Evolutionary conservation across 1,140 invertebrate genomes (phyloP), one percentile per base, ranked within the genome.

Genomic region (Yoshiicerus persimilis): DNA sequence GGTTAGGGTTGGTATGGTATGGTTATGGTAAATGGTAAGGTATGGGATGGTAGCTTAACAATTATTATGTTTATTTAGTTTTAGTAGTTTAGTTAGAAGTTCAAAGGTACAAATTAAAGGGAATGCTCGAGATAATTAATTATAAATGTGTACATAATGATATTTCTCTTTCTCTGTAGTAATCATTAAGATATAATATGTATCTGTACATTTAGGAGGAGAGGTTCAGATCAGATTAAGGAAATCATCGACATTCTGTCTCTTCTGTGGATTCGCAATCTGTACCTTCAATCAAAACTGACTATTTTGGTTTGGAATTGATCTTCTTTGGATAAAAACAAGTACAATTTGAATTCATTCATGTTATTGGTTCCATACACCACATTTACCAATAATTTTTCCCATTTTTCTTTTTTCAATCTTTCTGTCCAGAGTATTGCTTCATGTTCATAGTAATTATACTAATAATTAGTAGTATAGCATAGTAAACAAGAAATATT

Each of bases 371-470:
- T 80, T 80, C 75, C 75, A 80, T 80, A 80, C 75, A 80, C 75
- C 75, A 80, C 75, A 80, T 80, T 36, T 80, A 80, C 75, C 75
- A 80, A 80, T 80, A 80, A n/a, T 70, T 80, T 80, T 80, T 38
- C 75, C 34, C 75, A 80, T 80, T 80, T 36, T 75, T 34, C 62
- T 64, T 64, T 64, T 30, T 70, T 80, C 32, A 80, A 9, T 80
- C 20, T 34, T 80, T 80, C 70, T 80, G 11, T 80, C 32, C 75
- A 80, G 75, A 80, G 75, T 80, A 80, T 80, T 80, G 75, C 75
- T 80, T 80, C 75, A 36, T 80, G 75, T 80, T 80, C 32, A 34
- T 80, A 32, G 9, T 10, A 34, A 27, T 11, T 70, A 30, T 16
- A 16, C 11, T 27, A 10, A 10, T 70, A 70, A 70, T 70, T 80